Evolutionary conservation across 2,797 vertebrate genomes (phyloP), one percentile per base, ranked within the genome.

Genomic region (Heliangelus exortis): DNA sequence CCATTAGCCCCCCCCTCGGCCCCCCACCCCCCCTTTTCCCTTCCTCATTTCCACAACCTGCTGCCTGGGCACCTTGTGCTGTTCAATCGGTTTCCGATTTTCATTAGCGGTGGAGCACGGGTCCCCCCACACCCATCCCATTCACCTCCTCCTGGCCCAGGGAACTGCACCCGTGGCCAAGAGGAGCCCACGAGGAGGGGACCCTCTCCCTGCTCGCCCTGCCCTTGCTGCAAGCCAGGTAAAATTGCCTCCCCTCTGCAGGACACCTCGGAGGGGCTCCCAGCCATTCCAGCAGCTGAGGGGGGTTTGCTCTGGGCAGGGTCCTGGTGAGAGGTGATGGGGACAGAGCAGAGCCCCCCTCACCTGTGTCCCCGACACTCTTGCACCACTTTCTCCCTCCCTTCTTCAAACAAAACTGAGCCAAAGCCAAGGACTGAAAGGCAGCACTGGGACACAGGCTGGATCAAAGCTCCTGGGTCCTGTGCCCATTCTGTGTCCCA

Each of bases 21-120:
- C 94, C 95, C 84, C 89, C 75, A 67, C 6, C 71, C 2, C 36
- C 78, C 86, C 85, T 85, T 65, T 59, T 79, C 95, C 96, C 92
- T 85, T 94, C 91, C 96, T 97, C 58, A 90, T 97, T 97, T 97
- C 98, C 97, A 97, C 98, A 97, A 96, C 97, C 97, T 97, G 97
- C 97, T 98, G 97, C 97, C 97, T 97, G 97, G 97, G 97, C 97
- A 97, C 97, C 97, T 97, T 97, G 97, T 69, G 97, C 97, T 93
- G 80, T 91, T 97, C 96, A 54, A 92, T 97, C 94, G 95, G 97
- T 97, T 98, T 98, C 98, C 97, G 97, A 97, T 98, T 97, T 97
- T 98, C 97, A 98, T 98, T 98, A 97, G 97, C 1, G 95, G 97
- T 94, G 91, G 78, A 96, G 95, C 87, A 21, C 41, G 76, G 77